Base-by-base conservation (phyloP, 2,797 vertebrate genomes). In the Diglossa cyanea region DNA sequence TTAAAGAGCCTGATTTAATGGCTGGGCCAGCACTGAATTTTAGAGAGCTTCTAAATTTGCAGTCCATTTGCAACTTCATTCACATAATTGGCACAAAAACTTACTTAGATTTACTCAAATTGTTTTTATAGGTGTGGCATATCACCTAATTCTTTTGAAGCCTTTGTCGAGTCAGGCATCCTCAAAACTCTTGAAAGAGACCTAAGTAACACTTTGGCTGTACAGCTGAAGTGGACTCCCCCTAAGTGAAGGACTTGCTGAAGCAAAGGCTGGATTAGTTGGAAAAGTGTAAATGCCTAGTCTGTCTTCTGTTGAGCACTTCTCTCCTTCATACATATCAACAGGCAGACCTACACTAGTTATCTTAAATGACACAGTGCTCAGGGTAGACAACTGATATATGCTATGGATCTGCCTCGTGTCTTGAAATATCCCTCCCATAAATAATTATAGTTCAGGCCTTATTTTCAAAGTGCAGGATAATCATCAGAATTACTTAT, bases 381-480 rank as follows among this genome's bases (percentile, higher is more conserved):
- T 68, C 70, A 88, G 74, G 26, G 53, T 23, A 72, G 68, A 83
- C 86, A 58, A 61, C 70, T 78, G 86, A 95, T 81, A 39, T 16
- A 44, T n/a, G 13, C 54, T 57, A 92, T 70, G 47, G 66, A 83
- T 73, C 51, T 91, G 80, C 66, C 31, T 94, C 88, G 50, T 33
- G 42, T 90, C 81, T 96, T 92, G 45, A 31, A 88, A 74, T 71
- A 71, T 45, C n/a, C 35, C 42, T 83, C 31, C 45, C 86, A 86
- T 92, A 97, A 97, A 96, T 96, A 97, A 97, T 96, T 96, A 88
- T 73, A 96, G 71, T 94, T 96, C 86, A 89, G 50, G 7, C 17
- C 35, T 97, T 86, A 90, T 26, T 96, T 96, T 71, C 87, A 93
- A 96, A 92, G 81, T 81, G 21, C 75, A 95, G 79, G 85, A 94